Percentiles rank a stretch among this genome's conserved stretches.
Conservation (phyloP, 2,888 invertebrate genomes). For the Flexamia atlantica region DNA sequence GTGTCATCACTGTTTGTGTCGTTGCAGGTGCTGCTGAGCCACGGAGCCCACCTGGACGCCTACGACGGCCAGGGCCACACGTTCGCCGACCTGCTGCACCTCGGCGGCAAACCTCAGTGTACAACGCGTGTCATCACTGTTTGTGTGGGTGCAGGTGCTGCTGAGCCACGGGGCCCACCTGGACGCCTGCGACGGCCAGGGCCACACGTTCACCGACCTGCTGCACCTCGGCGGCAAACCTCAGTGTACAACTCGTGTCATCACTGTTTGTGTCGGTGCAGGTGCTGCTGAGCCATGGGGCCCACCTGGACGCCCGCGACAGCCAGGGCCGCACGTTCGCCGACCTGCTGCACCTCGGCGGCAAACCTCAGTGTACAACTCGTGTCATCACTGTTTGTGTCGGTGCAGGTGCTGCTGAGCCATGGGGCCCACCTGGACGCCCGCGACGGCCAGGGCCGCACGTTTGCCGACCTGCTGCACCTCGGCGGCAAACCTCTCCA, state of each 20-base stretch:
- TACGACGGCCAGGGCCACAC: conserved; percentile 88
- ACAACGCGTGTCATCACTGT: no score
- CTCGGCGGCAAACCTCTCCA: conserved; percentile 73
- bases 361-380: no score
- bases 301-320: conserved; percentile 91
- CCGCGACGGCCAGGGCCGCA: conserved; percentile 86
- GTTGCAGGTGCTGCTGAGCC: conserved; percentile 84
- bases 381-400: no score
- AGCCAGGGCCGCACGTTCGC: conserved; percentile 87
- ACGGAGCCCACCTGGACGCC: conserved; percentile 92
- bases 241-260: no score
- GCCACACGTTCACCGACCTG: no score
- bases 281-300: conserved; percentile 87
- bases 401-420: conserved; percentile 80
- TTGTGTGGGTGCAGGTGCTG: no score
- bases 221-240: no score
- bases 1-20: no score
- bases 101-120: conserved; percentile 36
- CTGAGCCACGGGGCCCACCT: no score
- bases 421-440: conserved; percentile 93
- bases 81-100: conserved; percentile 77
- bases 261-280: no score
- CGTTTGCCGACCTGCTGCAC: conserved; percentile 78
- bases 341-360: conserved; percentile 69
- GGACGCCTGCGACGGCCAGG: no score